These are phyloP conservation scores for Dysmachus trigonus DNA, from an alignment of 2,888 invertebrate species.

Conservation along the genomic window DNA sequence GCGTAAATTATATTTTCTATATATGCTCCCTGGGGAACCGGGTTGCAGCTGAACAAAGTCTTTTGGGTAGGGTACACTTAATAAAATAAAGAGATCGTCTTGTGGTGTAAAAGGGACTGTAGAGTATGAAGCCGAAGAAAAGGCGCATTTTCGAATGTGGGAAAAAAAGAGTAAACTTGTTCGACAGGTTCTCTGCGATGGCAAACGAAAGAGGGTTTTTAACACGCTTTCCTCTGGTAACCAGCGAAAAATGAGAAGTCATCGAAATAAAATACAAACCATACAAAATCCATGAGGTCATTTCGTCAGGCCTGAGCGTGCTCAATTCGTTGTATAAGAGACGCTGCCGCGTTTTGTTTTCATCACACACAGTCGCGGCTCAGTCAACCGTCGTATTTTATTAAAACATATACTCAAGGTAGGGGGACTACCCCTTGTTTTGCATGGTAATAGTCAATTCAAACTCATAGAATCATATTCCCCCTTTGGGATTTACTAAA, in stretches of 20 bases:
- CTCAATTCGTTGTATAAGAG: not conserved
- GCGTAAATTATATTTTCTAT: not conserved
- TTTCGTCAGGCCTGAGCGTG: not conserved
- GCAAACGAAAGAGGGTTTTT: constrained; percentile 18
- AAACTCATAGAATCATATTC: not conserved
- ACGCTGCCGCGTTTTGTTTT: not conserved
- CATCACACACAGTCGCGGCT: not conserved
- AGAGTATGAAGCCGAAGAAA: not conserved
- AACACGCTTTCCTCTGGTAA: not conserved
- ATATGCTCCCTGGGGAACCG: not conserved
- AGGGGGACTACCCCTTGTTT: not conserved
- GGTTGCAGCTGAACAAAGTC: not conserved
- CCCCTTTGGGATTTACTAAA: not conserved
- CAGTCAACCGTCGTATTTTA: not conserved
- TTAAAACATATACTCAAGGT: not conserved
- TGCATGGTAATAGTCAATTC: not conserved
- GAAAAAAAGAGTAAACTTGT: constrained; percentile 23
- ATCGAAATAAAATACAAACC: not conserved
- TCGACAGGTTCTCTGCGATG: constrained; percentile 20
- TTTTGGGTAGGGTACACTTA: not conserved
- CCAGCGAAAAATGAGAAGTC: not conserved
- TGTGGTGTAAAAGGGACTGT: not conserved
- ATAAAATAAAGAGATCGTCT: not conserved
- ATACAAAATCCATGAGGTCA: constrained; percentile 9
- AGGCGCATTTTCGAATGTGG: not conserved